Evolutionary conservation across 2,113 vertebrate species (phyloP).

Genomic region (Oceanites oceanicus): DNA sequence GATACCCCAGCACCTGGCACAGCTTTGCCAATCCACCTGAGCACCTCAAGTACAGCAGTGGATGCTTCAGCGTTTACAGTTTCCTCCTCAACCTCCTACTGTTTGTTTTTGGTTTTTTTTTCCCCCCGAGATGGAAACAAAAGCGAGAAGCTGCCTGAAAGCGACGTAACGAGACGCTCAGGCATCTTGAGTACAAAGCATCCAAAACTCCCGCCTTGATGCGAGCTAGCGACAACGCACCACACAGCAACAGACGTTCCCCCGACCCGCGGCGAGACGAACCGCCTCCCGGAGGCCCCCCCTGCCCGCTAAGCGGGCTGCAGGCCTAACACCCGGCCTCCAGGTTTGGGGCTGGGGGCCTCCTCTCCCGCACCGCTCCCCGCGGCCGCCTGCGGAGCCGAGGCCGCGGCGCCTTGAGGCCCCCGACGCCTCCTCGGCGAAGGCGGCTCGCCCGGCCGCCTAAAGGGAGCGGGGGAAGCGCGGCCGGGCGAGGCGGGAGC

Average conservation of each 20-base stretch:
- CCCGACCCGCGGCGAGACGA: rapidly evolving
- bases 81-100: not conserved
- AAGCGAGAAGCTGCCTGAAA: not conserved
- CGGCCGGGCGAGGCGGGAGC: not conserved
- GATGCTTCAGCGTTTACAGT: rapidly evolving
- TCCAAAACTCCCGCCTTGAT: not conserved
- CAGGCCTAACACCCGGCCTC: rapidly evolving
- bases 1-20: not conserved
- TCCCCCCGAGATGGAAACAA: rapidly evolving
- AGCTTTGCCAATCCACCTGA: not conserved
- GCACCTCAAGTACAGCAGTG: not conserved
- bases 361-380: not conserved
- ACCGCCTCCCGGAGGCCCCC: rapidly evolving
- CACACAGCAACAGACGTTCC: not conserved
- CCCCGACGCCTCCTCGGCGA: not conserved
- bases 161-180: rapidly evolving
- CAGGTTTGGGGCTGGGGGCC: rapidly evolving
- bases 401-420: not conserved
- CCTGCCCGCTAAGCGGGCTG: not conserved
- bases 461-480: not conserved
- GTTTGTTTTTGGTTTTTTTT: rapidly evolving
- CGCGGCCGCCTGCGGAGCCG: not conserved
- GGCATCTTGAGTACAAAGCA: rapidly evolving
- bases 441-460: not conserved
- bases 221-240: rapidly evolving